Evolutionary conservation across 2,113 vertebrate genomes (phyloP), one percentile per base, ranked within the genome.

Genomic region (Toxotes chatareus): DNA sequence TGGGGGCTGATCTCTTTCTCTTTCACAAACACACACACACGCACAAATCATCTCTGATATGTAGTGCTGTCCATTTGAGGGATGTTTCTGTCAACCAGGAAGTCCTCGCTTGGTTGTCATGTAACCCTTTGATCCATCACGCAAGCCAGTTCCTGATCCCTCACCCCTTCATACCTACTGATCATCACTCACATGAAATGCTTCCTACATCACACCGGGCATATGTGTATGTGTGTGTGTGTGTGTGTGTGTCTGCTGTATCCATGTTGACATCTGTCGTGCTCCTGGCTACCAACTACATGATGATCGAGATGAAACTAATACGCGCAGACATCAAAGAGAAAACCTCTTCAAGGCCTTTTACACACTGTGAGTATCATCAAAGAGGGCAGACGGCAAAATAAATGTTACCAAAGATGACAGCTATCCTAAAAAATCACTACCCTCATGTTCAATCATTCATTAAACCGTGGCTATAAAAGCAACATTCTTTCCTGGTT

Each of bases 71-170:
- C 89, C 75, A 65, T 81, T 77, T 83, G 79, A 89, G 85, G 76
- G 75, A 80, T 77, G 63, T 75, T 76, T 82, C 88, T 74, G 89
- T 93, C 88, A 91, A 79, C 59, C 78, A 76, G 73, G 80, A 89
- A 84, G 85, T 85, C 75, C 73, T 87, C 34, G 72, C 80, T 76
- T 81, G 67, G 87, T 90, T 93, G 88, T 91, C 92, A 88, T 70
- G 82, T 82, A 83, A 90, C 87, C 89, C 71, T 94, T 85, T 89
- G 88, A 92, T 91, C 88, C 87, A 65, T 88, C 88, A 88, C 34
- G 78, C 77, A 67, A 86, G 80, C 84, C 87, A 80, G 40, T 86
- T 91, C 83, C 75, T 85, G 88, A 91, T 90, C 88, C 89, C 70
- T 80, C 80, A 85, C 79, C 89, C 85, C 66, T 69, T 93, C 87